Percentiles rank a stretch among this genome's conserved stretches.
phyloP scores from a whole-genome alignment of 2,113 vertebrate species.

The Engystomops pustulosus region DNA sequence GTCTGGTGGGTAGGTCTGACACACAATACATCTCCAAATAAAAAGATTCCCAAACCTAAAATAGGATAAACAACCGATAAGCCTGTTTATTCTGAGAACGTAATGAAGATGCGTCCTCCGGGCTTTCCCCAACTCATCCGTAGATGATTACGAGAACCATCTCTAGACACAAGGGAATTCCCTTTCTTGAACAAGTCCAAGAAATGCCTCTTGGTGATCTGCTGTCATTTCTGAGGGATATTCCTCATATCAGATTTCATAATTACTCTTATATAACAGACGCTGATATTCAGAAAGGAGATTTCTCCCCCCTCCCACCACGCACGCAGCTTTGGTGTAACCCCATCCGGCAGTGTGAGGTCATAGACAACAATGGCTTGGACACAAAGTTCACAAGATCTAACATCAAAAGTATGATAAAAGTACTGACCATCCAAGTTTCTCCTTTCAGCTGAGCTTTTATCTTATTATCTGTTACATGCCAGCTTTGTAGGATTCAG shows the following conservation, averaged over 20 bases:
- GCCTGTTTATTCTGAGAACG: background rate
- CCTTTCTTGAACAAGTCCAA: constrained; percentile 35
- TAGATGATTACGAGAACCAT: constrained; percentile 4
- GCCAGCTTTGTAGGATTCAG: too few relatives aligned
- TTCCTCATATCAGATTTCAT: constrained; percentile 33
- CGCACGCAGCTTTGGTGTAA: background rate
- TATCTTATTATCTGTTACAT: too few relatives aligned
- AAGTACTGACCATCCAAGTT: background rate
- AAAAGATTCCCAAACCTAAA: background rate
- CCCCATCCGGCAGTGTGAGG: background rate
- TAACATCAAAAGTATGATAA: too few relatives aligned
- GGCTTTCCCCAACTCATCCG: background rate
- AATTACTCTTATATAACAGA: constrained; percentile 40
- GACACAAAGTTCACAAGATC: background rate
- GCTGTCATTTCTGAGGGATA: constrained; percentile 35
- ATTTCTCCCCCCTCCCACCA: too few relatives aligned
- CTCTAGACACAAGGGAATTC: constrained; percentile 34
- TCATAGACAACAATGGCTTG: background rate
- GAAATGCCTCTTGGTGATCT: constrained; percentile 16
- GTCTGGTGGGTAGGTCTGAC: background rate
- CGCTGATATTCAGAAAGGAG: constrained; percentile 15
- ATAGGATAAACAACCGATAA: too few relatives aligned
- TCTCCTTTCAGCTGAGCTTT: too few relatives aligned
- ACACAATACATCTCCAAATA: background rate
- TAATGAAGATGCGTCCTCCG: background rate